Evolutionary conservation across 2,113 vertebrate genomes (phyloP).

Genomic region (Thryonomys swinderianus): DNA sequence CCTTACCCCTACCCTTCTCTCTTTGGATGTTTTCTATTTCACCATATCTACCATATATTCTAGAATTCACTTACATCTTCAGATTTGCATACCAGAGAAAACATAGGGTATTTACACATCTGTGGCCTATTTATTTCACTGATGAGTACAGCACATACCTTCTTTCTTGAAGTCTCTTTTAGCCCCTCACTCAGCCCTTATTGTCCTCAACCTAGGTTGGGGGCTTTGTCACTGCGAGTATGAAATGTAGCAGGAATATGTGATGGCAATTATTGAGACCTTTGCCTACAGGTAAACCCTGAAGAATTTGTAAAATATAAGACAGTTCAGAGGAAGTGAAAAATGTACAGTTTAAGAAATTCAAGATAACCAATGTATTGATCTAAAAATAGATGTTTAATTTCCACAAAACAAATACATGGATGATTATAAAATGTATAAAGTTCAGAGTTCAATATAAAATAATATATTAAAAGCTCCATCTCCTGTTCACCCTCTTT

Average conservation of each 20-base stretch:
- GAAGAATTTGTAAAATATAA: conserved; percentile 44
- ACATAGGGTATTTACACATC: too few relatives aligned
- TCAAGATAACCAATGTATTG: conserved; percentile 31
- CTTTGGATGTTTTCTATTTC: too few relatives aligned
- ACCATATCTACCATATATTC: too few relatives aligned
- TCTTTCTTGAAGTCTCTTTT: conserved; percentile 44
- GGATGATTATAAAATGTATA: conserved; percentile 37
- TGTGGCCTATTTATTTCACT: too few relatives aligned
- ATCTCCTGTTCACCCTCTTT: not conserved
- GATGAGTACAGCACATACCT: too few relatives aligned
- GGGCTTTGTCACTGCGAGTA: not conserved
- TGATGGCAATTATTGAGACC: conserved; percentile 38
- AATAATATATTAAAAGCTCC: not conserved
- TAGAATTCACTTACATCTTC: too few relatives aligned
- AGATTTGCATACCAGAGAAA: too few relatives aligned
- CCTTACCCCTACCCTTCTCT: too few relatives aligned
- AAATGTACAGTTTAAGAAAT: conserved; percentile 50
- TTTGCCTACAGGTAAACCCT: not conserved
- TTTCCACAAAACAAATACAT: conserved; percentile 47
- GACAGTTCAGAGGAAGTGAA: conserved; percentile 39
- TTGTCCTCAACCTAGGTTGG: not conserved
- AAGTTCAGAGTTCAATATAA: conserved; percentile 30
- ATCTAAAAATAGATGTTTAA: conserved; percentile 56
- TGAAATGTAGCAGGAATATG: conserved; percentile 27
- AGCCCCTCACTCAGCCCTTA: not conserved